Evolutionary conservation across 2,797 vertebrate species (phyloP), one percentile per base, ranked within the genome.

Genomic region (Coluber constrictor): DNA sequence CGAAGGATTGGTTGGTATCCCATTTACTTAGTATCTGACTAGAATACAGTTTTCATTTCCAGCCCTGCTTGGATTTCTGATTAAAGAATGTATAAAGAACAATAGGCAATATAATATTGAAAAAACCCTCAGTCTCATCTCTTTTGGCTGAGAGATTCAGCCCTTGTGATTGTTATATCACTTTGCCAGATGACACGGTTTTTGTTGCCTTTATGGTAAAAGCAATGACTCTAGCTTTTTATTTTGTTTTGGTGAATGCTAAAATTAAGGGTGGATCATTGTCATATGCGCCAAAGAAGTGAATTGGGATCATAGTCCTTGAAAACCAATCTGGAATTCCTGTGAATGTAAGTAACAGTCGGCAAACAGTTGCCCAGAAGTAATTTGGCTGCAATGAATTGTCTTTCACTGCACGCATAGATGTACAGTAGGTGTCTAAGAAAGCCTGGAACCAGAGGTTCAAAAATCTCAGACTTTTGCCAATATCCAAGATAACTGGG

Each of bases 11-110:
- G 47, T 63, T 63, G 61, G 61, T 29, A 63, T 63, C 18, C 86
- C 16, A 89, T 86, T 88, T 43, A 66, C 13, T 32, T 54, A 86
- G 86, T 37, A 27, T 92, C 29, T 86, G 86, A 90, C 0, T 29
- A 91, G 23, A 89, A 93, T 32, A 93, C 4, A 61, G 29, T 1
- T 25, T 8, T 61, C 5, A 90, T 86, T 9, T 0, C 32, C 60
- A 92, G 15, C 4, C 91, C 74, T 54, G 5, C 0, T 6, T 92
- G 57, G n/a, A 54, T 56, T 63, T 56, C 87, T 12, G 32, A 93
- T 90, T 88, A 94, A 93, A 93, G 61, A 90, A 57, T 88, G 60
- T 90, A 70, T 90, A 93, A 95, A 12, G n/a, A 88, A 2, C 61
- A 91, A 93, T 89, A 4, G 92, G 74, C 32, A 32, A 89, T 1